Evolutionary conservation across 37 sponge, comb jelly and placozoan genomes (phyloP), one percentile per base, ranked within the genome.

Genomic region (Cliona cf. orientalis): DNA sequence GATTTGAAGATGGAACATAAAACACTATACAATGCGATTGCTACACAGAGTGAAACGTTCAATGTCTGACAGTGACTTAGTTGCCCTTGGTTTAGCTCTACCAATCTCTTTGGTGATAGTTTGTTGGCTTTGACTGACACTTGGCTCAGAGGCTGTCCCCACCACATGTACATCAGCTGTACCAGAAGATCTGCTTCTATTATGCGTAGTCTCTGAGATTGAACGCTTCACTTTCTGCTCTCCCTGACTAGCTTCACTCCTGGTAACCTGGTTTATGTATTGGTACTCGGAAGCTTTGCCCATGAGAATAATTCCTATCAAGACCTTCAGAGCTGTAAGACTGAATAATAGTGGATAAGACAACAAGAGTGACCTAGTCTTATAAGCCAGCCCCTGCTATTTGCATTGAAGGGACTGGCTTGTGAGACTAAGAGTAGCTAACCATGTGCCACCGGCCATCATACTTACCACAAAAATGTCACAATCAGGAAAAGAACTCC

Each of bases 41-140:
- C 90, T 80, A 62, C 78, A 84, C 33, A 84, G 58, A 28, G 86
- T 84, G 41, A 75, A 84, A 17, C 90, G 46, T 35, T 90, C 90
- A 19, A 90, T 60, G n/a, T 89, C 80, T 44, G 84, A 71, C 5
- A 89, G 45, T n/a, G 87, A 67, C 41, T 65, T 80, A 19, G 31
- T 26, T 19, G 74, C 31, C 45, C 38, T 71, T 61, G 56, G 9
- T 21, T 61, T 59, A 3, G 33, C 9, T 66, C 14, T 69, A 22
- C 7, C 11, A 44, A 7, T 12, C 33, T 41, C 41, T 11, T 4
- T 42, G 44, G 6, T 41, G 32, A 9, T 4, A 11, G 23, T 6
- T 49, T 9, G 53, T 49, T 9, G 53, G 53, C 14, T 49, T 9
- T 9, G 53, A 49, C 14, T 9, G 53, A 49, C 14, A 14, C 14